Conservation (phyloP, 2,888 invertebrate genomes). For the Listrodromus nycthemerus region DNA sequence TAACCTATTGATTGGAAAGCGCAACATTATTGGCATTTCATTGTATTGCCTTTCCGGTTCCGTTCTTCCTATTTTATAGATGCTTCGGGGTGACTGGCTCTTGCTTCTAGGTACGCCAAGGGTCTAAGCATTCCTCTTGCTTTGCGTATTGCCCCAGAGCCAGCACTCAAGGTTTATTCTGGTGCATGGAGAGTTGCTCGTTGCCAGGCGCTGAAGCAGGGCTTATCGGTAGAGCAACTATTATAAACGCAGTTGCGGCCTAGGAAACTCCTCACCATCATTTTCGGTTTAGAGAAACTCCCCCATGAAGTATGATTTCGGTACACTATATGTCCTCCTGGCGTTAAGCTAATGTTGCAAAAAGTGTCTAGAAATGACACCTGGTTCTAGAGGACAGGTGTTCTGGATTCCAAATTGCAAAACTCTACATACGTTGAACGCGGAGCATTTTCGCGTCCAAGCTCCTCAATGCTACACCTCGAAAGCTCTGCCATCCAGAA, state of each 20-base stretch:
- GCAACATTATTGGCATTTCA: neutral
- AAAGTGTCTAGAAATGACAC: neutral
- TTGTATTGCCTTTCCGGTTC: neutral
- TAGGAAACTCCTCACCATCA: neutral
- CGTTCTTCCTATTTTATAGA: neutral
- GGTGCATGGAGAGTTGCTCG: neutral
- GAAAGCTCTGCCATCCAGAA: neutral
- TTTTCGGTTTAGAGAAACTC: neutral
- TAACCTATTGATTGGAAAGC: neutral
- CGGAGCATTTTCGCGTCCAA: neutral
- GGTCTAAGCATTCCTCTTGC: neutral
- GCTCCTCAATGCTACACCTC: neutral
- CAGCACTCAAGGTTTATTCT: neutral
- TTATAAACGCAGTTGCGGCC: neutral
- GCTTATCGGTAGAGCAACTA: neutral
- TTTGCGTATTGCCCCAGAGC: neutral
- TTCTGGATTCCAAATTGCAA: slow-evolving; percentile 20
- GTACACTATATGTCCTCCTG: too few species aligned
- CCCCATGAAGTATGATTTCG: too few species aligned
- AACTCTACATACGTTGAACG: neutral
- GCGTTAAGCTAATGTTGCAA: neutral
- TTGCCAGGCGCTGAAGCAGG: neutral
- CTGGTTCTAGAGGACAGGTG: slow-evolving; percentile 8
- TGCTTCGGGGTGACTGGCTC: neutral
- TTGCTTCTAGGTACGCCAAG: neutral